Percentiles rank a stretch among this genome's conserved stretches.
These are phyloP conservation scores for Australoheros facetus DNA, from an alignment of 2,797 vertebrate species.

Conservation along the genomic window DNA sequence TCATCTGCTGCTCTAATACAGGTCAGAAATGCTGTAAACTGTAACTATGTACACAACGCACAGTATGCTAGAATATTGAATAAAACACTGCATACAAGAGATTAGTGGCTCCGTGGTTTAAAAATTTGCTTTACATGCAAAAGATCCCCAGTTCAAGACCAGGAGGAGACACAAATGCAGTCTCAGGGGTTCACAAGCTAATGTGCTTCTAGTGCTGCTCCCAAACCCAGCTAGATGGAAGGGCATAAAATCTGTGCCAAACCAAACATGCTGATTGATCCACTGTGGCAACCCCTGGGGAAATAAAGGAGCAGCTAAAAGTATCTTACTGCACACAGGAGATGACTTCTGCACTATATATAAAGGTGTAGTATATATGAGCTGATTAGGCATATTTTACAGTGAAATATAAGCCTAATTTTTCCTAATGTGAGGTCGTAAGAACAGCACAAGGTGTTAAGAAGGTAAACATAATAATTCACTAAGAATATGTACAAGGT, in stretches of 20 bases:
- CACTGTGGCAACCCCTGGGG: background rate
- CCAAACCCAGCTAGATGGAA: background rate
- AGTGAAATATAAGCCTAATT: background rate
- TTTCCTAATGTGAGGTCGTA: background rate
- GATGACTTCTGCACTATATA: background rate
- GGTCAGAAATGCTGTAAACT: too few relatives aligned
- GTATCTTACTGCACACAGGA: background rate
- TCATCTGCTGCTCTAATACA: too few relatives aligned
- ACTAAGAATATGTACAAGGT: background rate
- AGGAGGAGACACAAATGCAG: background rate
- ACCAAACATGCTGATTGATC: background rate
- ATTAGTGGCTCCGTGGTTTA: too few relatives aligned
- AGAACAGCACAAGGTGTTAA: background rate
- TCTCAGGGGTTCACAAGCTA: background rate
- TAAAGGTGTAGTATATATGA: background rate
- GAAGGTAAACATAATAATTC: background rate
- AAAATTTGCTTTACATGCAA: background rate
- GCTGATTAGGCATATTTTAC: background rate
- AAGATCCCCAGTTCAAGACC: background rate
- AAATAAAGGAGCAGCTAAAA: background rate
- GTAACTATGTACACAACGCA: too few relatives aligned
- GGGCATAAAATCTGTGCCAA: background rate
- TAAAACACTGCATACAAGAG: too few relatives aligned
- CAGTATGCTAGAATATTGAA: too few relatives aligned
- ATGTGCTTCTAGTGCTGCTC: background rate